Conservation (phyloP, 92 coral and sea anemone genomes). For the Heteractis magnifica region DNA sequence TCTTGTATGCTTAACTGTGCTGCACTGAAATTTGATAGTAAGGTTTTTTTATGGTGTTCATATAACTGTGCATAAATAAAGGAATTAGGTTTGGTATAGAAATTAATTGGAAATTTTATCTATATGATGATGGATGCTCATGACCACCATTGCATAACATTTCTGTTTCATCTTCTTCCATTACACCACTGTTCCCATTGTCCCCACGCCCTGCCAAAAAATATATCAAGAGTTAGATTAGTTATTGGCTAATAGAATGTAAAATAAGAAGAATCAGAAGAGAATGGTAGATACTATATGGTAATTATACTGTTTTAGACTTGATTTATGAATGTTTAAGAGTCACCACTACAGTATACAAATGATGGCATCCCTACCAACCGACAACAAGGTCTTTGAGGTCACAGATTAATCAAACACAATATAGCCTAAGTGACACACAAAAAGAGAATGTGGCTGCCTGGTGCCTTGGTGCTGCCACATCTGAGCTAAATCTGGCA, state of each 20-base stretch:
- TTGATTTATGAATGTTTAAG: too few species aligned
- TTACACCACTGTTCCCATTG: slow-evolving; percentile 81
- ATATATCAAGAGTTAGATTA: not conserved
- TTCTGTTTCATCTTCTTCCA: slow-evolving; percentile 20
- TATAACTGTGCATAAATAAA: not conserved
- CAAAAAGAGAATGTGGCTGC: too few species aligned
- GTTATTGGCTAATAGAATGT: not conserved
- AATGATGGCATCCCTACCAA: too few species aligned
- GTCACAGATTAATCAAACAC: too few species aligned
- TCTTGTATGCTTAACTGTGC: not conserved
- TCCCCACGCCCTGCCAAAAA: slow-evolving; percentile 63
- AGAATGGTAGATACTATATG: too few species aligned
- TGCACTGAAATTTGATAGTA: not conserved
- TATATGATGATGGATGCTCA: not conserved
- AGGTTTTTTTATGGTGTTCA: not conserved
- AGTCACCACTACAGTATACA: too few species aligned
- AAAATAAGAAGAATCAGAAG: too few species aligned
- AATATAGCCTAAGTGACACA: too few species aligned
- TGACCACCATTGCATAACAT: slow-evolving; percentile 25
- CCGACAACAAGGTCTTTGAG: too few species aligned
- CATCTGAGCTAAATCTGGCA: too few species aligned
- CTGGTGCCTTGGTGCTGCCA: too few species aligned
- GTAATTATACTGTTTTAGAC: too few species aligned
- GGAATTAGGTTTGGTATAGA: not conserved
- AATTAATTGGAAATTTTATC: slow-evolving; percentile 1